Evolutionary conservation across 2,797 vertebrate species (phyloP).

Genomic region (Falco cherrug): DNA sequence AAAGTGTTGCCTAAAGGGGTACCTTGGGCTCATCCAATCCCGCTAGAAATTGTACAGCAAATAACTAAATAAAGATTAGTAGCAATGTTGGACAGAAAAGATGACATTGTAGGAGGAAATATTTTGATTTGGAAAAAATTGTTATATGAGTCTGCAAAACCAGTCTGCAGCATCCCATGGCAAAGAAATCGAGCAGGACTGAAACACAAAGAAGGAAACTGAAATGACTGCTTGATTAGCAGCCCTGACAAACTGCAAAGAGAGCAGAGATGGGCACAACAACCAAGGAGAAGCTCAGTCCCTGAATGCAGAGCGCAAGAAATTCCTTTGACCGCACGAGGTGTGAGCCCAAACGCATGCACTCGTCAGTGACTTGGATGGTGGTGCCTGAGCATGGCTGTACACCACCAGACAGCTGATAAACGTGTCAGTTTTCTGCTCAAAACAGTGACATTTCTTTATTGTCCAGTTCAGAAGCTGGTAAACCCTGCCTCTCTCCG

Average conservation of each 20-base stretch:
- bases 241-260: neutral
- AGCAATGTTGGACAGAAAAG: neutral
- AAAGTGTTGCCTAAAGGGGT: constrained; percentile 57
- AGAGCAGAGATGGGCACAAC: neutral
- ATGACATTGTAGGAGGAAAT: constrained; percentile 18
- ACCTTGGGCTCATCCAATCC: constrained; percentile 43
- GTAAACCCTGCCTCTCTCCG: neutral
- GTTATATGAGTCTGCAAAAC: neutral
- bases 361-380: neutral
- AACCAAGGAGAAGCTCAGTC: neutral
- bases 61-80: constrained; percentile 57
- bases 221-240: neutral
- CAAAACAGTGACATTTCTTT: neutral
- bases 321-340: neutral
- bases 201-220: neutral
- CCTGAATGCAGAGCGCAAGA: neutral
- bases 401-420: neutral
- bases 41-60: constrained; percentile 43
- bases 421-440: neutral
- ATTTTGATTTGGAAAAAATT: constrained; percentile 10
- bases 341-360: neutral
- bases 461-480: neutral
- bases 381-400: neutral
- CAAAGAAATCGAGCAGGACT: neutral
- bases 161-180: neutral